Evolutionary conservation across 53 echinoderm and acorn worm species (phyloP).

Genomic region (Holothuria leucospilota): DNA sequence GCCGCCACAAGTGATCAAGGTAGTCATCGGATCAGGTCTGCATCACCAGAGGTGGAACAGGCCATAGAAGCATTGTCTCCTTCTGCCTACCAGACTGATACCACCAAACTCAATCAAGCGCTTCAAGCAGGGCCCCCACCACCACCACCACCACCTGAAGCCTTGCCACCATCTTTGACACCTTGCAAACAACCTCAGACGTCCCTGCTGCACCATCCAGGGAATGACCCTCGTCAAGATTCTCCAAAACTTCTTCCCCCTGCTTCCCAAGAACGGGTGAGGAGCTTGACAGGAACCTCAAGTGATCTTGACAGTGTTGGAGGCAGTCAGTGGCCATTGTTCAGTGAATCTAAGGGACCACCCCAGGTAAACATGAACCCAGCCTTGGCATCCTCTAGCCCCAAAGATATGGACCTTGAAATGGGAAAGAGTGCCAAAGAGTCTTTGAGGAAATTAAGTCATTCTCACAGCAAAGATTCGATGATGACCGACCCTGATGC

Average conservation of each 20-base stretch:
- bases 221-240: conserved; percentile 42
- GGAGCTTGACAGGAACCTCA: conserved; percentile 69
- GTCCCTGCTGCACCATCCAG: conserved; percentile 68
- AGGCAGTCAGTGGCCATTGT: conserved; percentile 43
- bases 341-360: conserved; percentile 64
- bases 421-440: conserved; percentile 80
- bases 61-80: conserved; percentile 90
- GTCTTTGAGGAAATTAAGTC: conserved; percentile 76
- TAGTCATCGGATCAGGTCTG: conserved; percentile 1
- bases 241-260: conserved; percentile 94
- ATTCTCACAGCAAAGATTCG: conserved; percentile 63
- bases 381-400: conserved; percentile 64
- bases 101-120: conserved; percentile 25
- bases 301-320: neutral
- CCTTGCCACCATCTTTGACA: conserved; percentile 76
- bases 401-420: conserved; percentile 56
- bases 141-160: neutral
- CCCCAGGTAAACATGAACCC: conserved; percentile 77
- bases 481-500: conserved; percentile 10
- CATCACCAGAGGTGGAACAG: conserved; percentile 86
- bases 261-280: conserved; percentile 75
- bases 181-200: conserved; percentile 83
- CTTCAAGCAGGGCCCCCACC: neutral
- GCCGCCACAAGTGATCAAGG: conserved; percentile 51
- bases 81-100: conserved; percentile 67